A percentile compares a stretch with the other conserved stretches of the same genome.
These are phyloP conservation scores for Diabrotica virgifera DNA, from an alignment of 1,140 invertebrate species.

Conservation along the genomic window DNA sequence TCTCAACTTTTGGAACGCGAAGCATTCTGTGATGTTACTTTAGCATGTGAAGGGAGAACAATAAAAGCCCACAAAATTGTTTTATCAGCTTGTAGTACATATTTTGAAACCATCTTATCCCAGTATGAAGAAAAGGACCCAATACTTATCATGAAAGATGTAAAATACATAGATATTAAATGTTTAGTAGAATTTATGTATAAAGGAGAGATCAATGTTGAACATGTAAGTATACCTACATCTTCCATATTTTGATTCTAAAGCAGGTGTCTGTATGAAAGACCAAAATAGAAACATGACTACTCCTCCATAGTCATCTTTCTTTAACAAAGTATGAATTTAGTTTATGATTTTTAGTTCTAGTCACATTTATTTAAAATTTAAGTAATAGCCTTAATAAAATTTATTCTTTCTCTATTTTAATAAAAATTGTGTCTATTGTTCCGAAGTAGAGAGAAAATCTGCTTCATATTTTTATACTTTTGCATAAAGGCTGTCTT, in stretches of 20 bases:
- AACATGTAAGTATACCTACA: conserved; percentile 71
- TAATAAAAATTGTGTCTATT: too few relatives aligned
- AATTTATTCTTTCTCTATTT: too few relatives aligned
- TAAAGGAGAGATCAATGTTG: conserved; percentile 92
- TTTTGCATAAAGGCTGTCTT: too few relatives aligned
- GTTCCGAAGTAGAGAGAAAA: too few relatives aligned
- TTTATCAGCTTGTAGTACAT: conserved; percentile 77
- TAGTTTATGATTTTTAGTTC: too few relatives aligned
- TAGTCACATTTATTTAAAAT: too few relatives aligned
- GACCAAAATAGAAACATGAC: too few relatives aligned
- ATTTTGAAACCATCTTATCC: conserved; percentile 83
- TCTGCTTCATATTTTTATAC: too few relatives aligned
- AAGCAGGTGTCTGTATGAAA: background rate
- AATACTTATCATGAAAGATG: conserved; percentile 81
- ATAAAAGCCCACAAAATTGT: conserved; percentile 86
- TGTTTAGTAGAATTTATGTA: conserved; percentile 93
- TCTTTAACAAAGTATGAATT: too few relatives aligned
- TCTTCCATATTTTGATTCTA: background rate
- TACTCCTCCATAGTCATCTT: too few relatives aligned
- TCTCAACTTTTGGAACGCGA: conserved; percentile 81
- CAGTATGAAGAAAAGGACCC: conserved; percentile 86
- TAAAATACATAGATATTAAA: conserved; percentile 79
- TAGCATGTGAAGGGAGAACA: conserved; percentile 85
- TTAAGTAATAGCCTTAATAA: too few relatives aligned
- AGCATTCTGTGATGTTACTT: conserved; percentile 85